These are phyloP conservation scores for Delia radicum DNA, from an alignment of 1,140 invertebrate species.

Conservation along the genomic window DNA sequence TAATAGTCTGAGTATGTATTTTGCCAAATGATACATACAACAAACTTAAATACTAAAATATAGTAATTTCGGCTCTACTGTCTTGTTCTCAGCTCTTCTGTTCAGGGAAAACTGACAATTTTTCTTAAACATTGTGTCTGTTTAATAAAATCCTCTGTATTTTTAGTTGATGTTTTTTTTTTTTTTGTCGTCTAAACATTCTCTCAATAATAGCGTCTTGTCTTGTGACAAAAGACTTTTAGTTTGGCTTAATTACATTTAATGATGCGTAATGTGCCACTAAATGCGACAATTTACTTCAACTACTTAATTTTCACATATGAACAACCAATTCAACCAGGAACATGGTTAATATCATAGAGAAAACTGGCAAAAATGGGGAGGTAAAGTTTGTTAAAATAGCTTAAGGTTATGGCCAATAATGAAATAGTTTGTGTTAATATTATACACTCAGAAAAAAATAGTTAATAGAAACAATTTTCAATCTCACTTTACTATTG, in stretches of 20 bases:
- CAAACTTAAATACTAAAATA: not conserved
- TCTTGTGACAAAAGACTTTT: slow-evolving; percentile 23
- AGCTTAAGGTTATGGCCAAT: slow-evolving; percentile 5
- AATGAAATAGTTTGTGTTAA: slow-evolving; percentile 8
- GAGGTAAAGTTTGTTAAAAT: slow-evolving; percentile 14
- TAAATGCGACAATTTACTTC: slow-evolving; percentile 22
- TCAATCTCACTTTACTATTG: too few species aligned
- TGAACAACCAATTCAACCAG: not conserved
- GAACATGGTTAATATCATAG: too few species aligned
- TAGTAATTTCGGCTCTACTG: not conserved
- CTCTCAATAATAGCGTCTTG: not conserved
- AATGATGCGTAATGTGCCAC: slow-evolving; percentile 22
- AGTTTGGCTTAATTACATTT: slow-evolving; percentile 23
- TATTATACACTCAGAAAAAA: too few species aligned
- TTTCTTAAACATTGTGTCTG: slow-evolving; percentile 16
- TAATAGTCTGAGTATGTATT: not conserved
- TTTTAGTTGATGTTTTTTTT: not conserved
- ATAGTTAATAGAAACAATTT: too few species aligned
- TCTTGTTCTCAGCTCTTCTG: not conserved
- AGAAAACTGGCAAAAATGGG: not conserved
- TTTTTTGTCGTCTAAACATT: not conserved
- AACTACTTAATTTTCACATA: slow-evolving; percentile 21
- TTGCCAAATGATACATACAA: not conserved
- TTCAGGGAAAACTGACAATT: not conserved
- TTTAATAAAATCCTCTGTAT: slow-evolving; percentile 1